Conservation (phyloP, 2,797 vertebrate genomes). For the Columba guinea region DNA sequence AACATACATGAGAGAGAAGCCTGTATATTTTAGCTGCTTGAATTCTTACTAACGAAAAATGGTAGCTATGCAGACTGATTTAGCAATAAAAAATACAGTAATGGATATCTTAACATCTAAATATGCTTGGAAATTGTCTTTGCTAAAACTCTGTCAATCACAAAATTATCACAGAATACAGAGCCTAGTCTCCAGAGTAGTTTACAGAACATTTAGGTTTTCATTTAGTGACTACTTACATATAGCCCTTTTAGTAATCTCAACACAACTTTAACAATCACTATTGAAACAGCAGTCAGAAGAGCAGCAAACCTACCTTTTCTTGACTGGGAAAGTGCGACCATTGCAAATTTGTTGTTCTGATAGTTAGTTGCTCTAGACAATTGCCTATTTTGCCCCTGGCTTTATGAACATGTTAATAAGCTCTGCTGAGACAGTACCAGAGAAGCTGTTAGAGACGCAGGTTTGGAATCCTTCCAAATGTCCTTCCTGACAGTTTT, state of each 20-base stretch:
- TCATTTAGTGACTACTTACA: not conserved
- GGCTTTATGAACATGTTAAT: not conserved
- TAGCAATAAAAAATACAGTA: not conserved
- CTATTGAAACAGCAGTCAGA: not conserved
- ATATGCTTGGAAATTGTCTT: not conserved
- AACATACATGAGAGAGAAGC: not conserved
- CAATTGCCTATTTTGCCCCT: not conserved
- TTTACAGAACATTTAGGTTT: not conserved
- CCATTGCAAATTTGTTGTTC: not conserved
- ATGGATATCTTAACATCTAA: not conserved
- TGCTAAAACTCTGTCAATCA: not conserved
- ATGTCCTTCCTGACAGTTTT: not conserved
- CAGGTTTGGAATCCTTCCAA: not conserved
- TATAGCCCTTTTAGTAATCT: not conserved
- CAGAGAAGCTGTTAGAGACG: not conserved
- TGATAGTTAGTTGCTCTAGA: not conserved
- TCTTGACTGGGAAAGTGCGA: not conserved
- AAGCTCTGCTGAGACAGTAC: not conserved
- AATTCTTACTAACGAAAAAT: not conserved
- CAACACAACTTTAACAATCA: not conserved
- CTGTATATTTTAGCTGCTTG: not conserved
- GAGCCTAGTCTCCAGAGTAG: not conserved
- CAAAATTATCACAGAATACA: not conserved
- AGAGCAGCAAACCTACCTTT: not conserved
- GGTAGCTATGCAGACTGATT: not conserved